A percentile compares a stretch with the other conserved stretches of the same genome.
phyloP scores from a whole-genome alignment of 1,140 invertebrate genomes.

The Gyrodactylus salaris region DNA sequence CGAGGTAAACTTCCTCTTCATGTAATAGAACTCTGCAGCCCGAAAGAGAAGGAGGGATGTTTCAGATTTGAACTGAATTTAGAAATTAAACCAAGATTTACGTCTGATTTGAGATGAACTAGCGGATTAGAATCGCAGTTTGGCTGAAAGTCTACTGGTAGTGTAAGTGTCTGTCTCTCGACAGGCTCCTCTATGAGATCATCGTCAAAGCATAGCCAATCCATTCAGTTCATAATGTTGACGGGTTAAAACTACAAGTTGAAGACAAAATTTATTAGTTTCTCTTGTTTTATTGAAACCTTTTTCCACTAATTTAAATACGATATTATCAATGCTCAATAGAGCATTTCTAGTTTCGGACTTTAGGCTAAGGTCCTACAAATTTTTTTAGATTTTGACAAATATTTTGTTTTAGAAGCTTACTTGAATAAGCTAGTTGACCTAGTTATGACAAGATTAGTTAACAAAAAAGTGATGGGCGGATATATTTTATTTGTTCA shows the following conservation, averaged over 20 bases:
- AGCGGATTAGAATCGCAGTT: background rate
- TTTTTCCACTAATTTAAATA: no score
- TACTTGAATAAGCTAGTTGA: background rate
- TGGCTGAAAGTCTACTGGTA: background rate
- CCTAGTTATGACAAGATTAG: background rate
- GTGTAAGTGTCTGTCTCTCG: background rate
- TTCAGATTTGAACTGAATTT: background rate
- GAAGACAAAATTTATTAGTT: no score
- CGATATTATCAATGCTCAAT: no score
- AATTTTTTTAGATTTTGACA: background rate
- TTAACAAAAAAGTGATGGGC: background rate
- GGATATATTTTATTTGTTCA: background rate
- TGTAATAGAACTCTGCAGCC: background rate
- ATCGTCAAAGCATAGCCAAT: background rate
- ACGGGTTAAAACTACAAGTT: no score
- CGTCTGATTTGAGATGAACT: background rate
- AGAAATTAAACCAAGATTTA: background rate
- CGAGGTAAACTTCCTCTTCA: background rate
- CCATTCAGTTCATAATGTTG: no score
- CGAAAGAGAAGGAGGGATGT: background rate
- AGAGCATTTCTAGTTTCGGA: background rate
- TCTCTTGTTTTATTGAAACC: no score
- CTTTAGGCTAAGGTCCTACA: background rate
- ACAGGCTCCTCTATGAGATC: background rate
- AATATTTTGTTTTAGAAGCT: background rate